phyloP scores from a whole-genome alignment of 2,888 invertebrate genomes.

The Lasioglossum oenotherae region DNA sequence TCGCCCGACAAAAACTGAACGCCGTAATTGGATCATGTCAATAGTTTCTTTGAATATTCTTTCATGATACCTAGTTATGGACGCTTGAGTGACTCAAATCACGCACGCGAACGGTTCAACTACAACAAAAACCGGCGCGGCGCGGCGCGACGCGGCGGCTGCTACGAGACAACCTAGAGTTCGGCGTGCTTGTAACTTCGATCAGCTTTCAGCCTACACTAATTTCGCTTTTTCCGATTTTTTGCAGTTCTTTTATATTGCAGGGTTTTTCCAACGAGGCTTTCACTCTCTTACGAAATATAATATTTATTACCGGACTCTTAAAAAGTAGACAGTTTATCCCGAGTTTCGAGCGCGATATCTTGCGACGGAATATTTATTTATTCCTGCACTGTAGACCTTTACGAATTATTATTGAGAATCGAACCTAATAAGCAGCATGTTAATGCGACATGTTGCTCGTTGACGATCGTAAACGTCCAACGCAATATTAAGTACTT shows the following conservation, averaged over 20 bases:
- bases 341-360: not conserved
- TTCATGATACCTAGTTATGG: slow-evolving; percentile 10
- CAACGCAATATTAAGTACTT: not conserved
- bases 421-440: not conserved
- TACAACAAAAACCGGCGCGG: not conserved
- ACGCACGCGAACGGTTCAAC: not conserved
- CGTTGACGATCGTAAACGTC: not conserved
- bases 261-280: not conserved
- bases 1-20: not conserved
- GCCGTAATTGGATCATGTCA: slow-evolving; percentile 11
- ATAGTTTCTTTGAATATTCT: slow-evolving; percentile 21
- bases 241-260: not conserved
- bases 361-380: not conserved
- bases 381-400: not conserved
- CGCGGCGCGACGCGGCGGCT: too few relatives aligned
- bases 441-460: not conserved
- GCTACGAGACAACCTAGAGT: not conserved
- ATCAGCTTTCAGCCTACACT: not conserved
- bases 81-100: not conserved
- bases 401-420: not conserved
- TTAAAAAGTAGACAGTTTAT: not conserved
- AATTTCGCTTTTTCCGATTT: not conserved
- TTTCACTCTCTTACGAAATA: slow-evolving; percentile 3
- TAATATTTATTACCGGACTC: not conserved
- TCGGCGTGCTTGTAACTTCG: not conserved